These are phyloP conservation scores for Silurus asotus DNA, from an alignment of 2,113 vertebrate genomes.

Conservation along the genomic window DNA sequence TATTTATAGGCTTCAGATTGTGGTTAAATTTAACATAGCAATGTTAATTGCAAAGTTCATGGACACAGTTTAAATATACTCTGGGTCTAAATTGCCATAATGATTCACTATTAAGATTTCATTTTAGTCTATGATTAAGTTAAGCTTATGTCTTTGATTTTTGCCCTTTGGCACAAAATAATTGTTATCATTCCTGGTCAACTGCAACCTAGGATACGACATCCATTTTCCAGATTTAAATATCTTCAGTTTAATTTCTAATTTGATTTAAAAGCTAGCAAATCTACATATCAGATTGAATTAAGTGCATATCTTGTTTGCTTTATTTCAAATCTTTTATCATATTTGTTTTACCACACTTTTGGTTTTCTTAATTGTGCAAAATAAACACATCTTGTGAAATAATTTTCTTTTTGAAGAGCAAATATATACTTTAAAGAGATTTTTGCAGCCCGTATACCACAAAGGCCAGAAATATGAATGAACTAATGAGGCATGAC, in stretches of 20 bases:
- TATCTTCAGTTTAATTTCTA: neutral
- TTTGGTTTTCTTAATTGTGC: neutral
- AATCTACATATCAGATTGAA: neutral
- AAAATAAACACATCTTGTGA: neutral
- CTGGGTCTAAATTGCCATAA: slow-evolving; percentile 8
- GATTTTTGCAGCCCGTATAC: neutral
- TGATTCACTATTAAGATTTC: neutral
- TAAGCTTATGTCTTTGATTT: neutral
- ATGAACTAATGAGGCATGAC: slow-evolving; percentile 1
- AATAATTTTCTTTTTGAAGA: neutral
- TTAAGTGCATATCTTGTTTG: slow-evolving; percentile 2
- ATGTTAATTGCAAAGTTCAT: neutral
- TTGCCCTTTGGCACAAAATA: neutral
- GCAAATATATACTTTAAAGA: neutral
- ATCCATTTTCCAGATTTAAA: neutral
- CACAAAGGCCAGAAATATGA: neutral
- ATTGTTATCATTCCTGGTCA: neutral
- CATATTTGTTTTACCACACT: neutral
- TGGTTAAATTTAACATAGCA: slow-evolving; percentile 17
- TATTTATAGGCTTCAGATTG: slow-evolving; percentile 28
- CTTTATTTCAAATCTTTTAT: neutral
- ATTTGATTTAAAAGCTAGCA: neutral
- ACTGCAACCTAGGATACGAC: neutral
- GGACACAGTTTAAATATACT: neutral
- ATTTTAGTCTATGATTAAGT: neutral